Percentiles rank a stretch among this genome's conserved stretches.
These are phyloP conservation scores for Marasmarcha lunaedactyla DNA, from an alignment of 2,888 invertebrate species.

Conservation along the genomic window DNA sequence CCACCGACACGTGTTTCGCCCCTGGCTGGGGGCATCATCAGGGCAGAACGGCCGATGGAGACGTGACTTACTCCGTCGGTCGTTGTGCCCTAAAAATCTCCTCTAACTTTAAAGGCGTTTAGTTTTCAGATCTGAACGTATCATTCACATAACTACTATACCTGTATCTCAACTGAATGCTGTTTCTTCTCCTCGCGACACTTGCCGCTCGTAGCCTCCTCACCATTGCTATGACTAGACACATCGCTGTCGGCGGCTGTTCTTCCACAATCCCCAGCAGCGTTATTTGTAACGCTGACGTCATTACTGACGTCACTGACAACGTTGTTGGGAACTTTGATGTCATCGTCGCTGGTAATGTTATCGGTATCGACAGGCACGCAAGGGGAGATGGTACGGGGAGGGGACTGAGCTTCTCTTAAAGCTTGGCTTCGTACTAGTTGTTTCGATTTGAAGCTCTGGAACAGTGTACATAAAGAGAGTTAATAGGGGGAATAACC, in stretches of 20 bases:
- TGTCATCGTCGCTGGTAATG: conserved; percentile 3
- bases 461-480: conserved; percentile 15
- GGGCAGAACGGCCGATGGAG: no score
- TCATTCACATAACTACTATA: conserved; percentile 17
- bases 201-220: conserved; percentile 17
- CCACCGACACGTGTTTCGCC: no score
- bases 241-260: conserved; percentile 19
- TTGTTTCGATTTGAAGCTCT: conserved; percentile 81
- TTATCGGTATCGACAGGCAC: conserved; percentile 8
- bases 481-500: conserved; percentile 1
- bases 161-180: conserved; percentile 61
- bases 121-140: no score
- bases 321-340: no score
- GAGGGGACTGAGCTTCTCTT: conserved; percentile 82
- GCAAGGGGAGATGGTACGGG: conserved; percentile 68
- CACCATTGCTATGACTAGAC: conserved; percentile 46
- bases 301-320: no score
- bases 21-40: no score
- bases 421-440: conserved; percentile 91
- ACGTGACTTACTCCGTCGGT: no score
- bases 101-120: no score
- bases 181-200: conserved; percentile 28
- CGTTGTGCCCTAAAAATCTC: no score
- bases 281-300: conserved; percentile 6
- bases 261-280: conserved; percentile 2